These are phyloP conservation scores for Leucophenga maculata DNA, from an alignment of 2,888 invertebrate genomes.

Conservation along the genomic window DNA sequence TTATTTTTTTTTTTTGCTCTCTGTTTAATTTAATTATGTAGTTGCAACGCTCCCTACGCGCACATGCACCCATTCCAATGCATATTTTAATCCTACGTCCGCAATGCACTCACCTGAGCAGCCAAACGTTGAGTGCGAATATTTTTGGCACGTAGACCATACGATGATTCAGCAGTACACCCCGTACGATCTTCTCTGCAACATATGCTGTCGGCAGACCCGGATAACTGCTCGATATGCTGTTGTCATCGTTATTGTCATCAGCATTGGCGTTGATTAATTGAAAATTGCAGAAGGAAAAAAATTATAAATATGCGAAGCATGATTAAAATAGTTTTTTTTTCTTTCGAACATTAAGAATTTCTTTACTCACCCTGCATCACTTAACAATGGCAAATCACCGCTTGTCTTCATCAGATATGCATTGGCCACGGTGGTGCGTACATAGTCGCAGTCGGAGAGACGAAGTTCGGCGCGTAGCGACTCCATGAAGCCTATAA, in stretches of 20 bases:
- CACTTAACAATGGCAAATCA: conserved; percentile 67
- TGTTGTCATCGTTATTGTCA: conserved; percentile 32
- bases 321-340: neutral
- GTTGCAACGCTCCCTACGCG: no score
- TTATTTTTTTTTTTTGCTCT: neutral
- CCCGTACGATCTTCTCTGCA: conserved; percentile 68
- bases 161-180: conserved; percentile 67
- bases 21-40: neutral
- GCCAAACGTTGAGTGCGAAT: conserved; percentile 68
- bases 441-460: conserved; percentile 68
- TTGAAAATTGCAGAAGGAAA: conserved; percentile 13
- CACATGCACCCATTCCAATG: no score
- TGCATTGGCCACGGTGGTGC: conserved; percentile 71
- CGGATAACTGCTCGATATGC: conserved; percentile 68
- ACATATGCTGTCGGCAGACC: conserved; percentile 69
- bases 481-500: conserved; percentile 72
- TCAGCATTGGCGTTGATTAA: neutral
- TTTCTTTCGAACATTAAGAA: no score
- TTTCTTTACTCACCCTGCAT: conserved; percentile 62
- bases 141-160: conserved; percentile 70
- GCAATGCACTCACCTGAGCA: conserved; percentile 60
- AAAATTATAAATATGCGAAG: neutral
- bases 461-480: conserved; percentile 70
- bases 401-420: conserved; percentile 72
- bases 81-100: conserved; percentile 2